Conservation (phyloP, 2,888 invertebrate species). For the Sarcophaga carnaria region DNA sequence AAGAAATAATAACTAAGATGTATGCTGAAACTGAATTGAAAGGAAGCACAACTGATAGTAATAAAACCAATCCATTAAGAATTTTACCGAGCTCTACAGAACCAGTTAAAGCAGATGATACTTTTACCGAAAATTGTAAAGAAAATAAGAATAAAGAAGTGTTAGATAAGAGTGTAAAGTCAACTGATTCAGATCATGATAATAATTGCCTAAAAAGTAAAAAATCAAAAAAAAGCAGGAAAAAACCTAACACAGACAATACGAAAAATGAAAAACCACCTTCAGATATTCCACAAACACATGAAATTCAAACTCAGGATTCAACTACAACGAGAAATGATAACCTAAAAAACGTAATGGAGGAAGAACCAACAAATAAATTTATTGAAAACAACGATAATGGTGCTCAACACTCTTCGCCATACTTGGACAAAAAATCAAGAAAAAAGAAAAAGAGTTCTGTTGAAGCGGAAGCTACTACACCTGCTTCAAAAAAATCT, state of each 20-base stretch:
- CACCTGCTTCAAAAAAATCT: neutral
- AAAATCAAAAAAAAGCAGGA: neutral
- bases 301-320: neutral
- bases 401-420: neutral
- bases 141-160: neutral
- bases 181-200: neutral
- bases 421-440: neutral
- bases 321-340: neutral
- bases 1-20: neutral
- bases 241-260: neutral
- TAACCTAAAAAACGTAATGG: neutral
- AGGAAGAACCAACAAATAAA: neutral
- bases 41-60: neutral
- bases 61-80: neutral
- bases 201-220: neutral
- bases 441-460: neutral
- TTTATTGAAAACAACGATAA: neutral
- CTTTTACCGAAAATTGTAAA: neutral
- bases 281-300: neutral
- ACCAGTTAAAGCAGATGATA: neutral
- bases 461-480: neutral
- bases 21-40: neutral
- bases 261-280: neutral
- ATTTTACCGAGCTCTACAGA: neutral
- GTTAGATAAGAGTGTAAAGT: neutral